Percentiles rank a stretch among this genome's conserved stretches.
phyloP scores from a whole-genome alignment of 1,140 invertebrate species.

The Macrotrachela quadricornifera region DNA sequence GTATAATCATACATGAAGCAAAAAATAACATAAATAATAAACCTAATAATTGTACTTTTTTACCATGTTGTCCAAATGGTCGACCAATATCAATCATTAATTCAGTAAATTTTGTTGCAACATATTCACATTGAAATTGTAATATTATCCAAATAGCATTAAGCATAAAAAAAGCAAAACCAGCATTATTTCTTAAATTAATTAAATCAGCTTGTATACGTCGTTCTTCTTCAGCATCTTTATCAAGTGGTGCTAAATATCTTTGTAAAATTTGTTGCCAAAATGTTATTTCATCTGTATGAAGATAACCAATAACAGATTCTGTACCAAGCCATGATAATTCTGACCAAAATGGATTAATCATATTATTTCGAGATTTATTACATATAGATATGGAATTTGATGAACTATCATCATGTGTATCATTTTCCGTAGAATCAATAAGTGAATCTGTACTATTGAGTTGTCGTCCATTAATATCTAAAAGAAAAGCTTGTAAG shows the following conservation, averaged over 20 bases:
- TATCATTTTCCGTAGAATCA: no score
- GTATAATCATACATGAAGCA: conserved; percentile 33
- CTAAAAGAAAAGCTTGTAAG: no score
- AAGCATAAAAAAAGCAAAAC: conserved; percentile 88
- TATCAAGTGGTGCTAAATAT: conserved; percentile 80
- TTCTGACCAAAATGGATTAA: conserved; percentile 77
- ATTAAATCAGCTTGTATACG: conserved; percentile 55
- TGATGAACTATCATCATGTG: not conserved
- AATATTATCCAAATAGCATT: conserved; percentile 89
- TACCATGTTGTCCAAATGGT: conserved; percentile 16
- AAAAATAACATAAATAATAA: conserved; percentile 44
- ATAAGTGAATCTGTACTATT: no score
- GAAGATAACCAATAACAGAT: conserved; percentile 30
- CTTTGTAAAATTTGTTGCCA: conserved; percentile 79
- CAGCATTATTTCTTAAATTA: conserved; percentile 70
- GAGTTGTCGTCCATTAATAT: no score
- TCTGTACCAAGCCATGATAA: conserved; percentile 45
- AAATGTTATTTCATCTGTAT: conserved; percentile 59
- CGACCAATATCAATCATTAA: conserved; percentile 52
- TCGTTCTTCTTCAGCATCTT: conserved; percentile 65
- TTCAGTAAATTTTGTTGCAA: conserved; percentile 41
- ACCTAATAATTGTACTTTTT: conserved; percentile 4
- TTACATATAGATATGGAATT: not conserved
- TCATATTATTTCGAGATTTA: conserved; percentile 38
- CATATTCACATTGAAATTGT: conserved; percentile 82